These are phyloP conservation scores for Cryptoblepharus egeriae DNA, from an alignment of 2,797 vertebrate genomes.

Conservation along the genomic window DNA sequence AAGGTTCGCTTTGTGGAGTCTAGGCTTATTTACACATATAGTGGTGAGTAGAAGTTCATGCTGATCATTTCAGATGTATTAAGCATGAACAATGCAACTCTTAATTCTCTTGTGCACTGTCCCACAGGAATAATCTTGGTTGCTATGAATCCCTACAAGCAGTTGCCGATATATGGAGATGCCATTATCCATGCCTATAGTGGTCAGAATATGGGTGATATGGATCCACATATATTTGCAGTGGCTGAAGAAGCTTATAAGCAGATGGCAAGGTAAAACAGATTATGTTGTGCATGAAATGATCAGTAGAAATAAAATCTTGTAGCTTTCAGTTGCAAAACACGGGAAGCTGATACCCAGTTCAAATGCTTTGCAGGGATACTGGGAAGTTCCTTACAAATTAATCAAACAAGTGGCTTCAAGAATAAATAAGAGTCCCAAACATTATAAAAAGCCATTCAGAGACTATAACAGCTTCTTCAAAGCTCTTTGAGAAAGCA, in stretches of 20 bases:
- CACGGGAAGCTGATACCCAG: no score
- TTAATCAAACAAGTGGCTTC: neutral
- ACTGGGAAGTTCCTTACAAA: neutral
- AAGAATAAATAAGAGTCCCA: no score
- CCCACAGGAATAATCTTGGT: slow-evolving; percentile 94
- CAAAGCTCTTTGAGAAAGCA: neutral
- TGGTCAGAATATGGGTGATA: slow-evolving; percentile 98
- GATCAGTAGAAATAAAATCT: neutral
- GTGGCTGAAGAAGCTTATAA: slow-evolving; percentile 99
- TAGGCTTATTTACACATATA: slow-evolving; percentile 97
- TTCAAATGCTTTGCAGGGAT: neutral
- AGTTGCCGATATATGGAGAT: slow-evolving; percentile 94
- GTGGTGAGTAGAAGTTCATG: slow-evolving; percentile 80
- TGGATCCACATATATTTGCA: slow-evolving; percentile 98
- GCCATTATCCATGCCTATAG: slow-evolving; percentile 96
- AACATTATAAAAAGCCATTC: neutral
- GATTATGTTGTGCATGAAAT: neutral
- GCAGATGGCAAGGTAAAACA: slow-evolving; percentile 93
- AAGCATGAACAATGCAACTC: neutral
- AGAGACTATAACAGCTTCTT: neutral
- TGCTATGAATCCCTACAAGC: slow-evolving; percentile 95
- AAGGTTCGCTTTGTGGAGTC: slow-evolving; percentile 94
- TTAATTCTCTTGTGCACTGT: slow-evolving; percentile 10
- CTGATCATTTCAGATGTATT: accelerated
- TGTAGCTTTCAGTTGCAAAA: neutral